Conservation (phyloP, 2,888 invertebrate species). For the Callinectes sapidus region DNA sequence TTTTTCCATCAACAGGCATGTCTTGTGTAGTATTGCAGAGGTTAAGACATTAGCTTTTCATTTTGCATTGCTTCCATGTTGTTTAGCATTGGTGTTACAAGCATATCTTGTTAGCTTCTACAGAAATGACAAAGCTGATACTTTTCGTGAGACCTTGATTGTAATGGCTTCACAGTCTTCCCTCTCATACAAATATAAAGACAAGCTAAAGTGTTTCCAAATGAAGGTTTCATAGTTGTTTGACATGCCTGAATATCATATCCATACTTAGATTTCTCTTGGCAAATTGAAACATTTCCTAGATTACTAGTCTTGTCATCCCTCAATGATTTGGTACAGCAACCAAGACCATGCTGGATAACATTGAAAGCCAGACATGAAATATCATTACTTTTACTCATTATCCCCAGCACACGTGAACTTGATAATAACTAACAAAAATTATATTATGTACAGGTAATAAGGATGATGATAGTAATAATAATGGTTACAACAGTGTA, state of each 20-base stretch:
- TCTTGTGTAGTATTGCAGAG: neutral
- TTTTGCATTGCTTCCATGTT: neutral
- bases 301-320: neutral
- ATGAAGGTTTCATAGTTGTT: neutral
- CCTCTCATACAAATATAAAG: neutral
- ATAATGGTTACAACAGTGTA: too few relatives aligned
- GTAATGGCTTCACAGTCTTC: neutral
- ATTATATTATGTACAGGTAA: too few relatives aligned
- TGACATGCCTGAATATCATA: neutral
- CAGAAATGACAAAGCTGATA: neutral
- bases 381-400: neutral
- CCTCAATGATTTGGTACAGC: too few relatives aligned
- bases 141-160: neutral
- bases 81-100: neutral
- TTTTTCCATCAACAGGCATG: neutral
- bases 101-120: neutral
- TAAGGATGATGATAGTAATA: too few relatives aligned
- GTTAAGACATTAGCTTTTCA: neutral
- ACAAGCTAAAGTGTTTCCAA: neutral
- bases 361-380: neutral
- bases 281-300: neutral
- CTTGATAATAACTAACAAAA: too few relatives aligned
- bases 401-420: too few relatives aligned
- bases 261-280: neutral
- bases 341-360: too few relatives aligned